Conservation (phyloP, 2,888 invertebrate species). For the Metopia argyrocephala region DNA sequence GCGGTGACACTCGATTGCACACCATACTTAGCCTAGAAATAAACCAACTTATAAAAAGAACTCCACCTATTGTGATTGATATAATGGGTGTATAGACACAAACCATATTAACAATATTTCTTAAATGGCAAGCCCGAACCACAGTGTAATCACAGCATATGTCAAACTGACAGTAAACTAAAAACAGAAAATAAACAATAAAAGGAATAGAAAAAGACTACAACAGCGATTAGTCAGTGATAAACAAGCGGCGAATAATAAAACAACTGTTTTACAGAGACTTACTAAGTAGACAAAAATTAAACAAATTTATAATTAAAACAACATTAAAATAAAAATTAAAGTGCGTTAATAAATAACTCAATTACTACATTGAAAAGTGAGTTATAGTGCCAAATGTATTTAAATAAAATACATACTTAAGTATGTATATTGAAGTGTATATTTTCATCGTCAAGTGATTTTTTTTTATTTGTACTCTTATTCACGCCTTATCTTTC, state of each 20-base stretch:
- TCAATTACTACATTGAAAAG: too few species aligned
- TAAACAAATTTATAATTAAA: constrained; percentile 8
- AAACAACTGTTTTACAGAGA: neutral
- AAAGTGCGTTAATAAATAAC: neutral
- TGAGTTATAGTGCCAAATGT: too few species aligned
- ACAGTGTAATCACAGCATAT: neutral
- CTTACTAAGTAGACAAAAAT: neutral
- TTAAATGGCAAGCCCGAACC: constrained; percentile 27
- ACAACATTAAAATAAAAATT: neutral
- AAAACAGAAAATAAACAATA: constrained; percentile 13
- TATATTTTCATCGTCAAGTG: too few species aligned
- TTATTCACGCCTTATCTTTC: too few species aligned
- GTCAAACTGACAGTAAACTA: neutral
- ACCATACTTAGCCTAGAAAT: neutral
- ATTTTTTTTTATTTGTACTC: too few species aligned
- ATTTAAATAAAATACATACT: too few species aligned
- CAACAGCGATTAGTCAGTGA: constrained; percentile 49
- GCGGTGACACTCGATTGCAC: neutral
- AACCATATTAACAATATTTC: too few species aligned
- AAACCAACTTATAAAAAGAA: neutral
- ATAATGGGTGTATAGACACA: too few species aligned
- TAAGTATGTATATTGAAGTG: too few species aligned
- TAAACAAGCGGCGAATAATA: constrained; percentile 42
- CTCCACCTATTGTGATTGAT: too few species aligned
- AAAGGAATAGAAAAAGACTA: neutral